phyloP scores from a whole-genome alignment of 2,113 vertebrate species.

The Paedocypris sp. region DNA sequence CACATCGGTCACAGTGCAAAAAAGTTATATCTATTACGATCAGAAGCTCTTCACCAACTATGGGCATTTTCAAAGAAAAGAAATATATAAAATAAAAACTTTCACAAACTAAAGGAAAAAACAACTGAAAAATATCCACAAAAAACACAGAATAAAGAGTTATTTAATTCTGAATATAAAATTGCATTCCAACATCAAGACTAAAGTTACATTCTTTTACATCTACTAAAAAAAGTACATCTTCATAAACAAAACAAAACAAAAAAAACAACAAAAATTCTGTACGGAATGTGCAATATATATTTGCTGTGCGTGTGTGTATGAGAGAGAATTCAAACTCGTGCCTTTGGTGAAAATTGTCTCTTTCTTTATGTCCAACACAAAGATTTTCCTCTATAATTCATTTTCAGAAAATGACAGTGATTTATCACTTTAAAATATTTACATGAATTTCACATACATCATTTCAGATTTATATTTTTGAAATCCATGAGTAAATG shows the following conservation, averaged over 20 bases:
- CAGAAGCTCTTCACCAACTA: too few relatives aligned
- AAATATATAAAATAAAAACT: too few relatives aligned
- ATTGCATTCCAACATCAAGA: conserved; percentile 49
- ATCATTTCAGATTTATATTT: conserved; percentile 37
- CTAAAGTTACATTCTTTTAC: conserved; percentile 52
- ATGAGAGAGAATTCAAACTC: too few relatives aligned
- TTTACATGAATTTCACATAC: conserved; percentile 60
- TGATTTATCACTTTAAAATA: conserved; percentile 57
- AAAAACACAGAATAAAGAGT: conserved; percentile 27
- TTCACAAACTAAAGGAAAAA: too few relatives aligned
- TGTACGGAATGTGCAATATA: conserved; percentile 39
- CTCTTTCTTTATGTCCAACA: conserved; percentile 31
- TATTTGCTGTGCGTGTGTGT: too few relatives aligned
- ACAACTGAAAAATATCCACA: too few relatives aligned
- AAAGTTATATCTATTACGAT: too few relatives aligned
- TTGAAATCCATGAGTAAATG: conserved; percentile 49
- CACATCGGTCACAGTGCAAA: too few relatives aligned
- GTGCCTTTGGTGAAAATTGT: too few relatives aligned
- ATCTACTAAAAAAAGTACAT: conserved; percentile 29
- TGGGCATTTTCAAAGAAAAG: too few relatives aligned
- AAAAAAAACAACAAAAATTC: too few relatives aligned
- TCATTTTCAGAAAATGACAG: conserved; percentile 62
- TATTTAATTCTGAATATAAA: conserved; percentile 50
- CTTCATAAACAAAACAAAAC: conserved; percentile 11
- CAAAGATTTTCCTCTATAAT: conserved; percentile 51